Conservation (phyloP, 2,888 invertebrate species). For the Scaptomyza cyrtandrae region DNA sequence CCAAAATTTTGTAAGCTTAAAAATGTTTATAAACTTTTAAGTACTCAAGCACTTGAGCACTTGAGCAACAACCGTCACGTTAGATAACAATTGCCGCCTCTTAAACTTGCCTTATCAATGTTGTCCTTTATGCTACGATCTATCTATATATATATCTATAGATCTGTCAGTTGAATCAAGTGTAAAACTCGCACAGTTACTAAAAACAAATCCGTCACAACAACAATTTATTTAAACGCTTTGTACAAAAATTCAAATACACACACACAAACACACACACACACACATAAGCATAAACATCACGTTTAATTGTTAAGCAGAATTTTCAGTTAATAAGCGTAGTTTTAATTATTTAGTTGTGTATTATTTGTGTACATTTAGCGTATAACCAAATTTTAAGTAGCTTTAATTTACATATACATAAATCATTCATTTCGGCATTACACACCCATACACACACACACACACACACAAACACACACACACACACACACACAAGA, state of each 20-base stretch:
- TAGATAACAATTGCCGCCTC: slow-evolving; percentile 61
- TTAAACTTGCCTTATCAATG: slow-evolving; percentile 67
- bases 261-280: slow-evolving; percentile 23
- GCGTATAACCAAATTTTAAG: slow-evolving; percentile 77
- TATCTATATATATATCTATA: background rate
- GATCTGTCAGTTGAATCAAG: slow-evolving; percentile 12
- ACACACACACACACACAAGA: slow-evolving; percentile 32
- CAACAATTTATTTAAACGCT: slow-evolving; percentile 40
- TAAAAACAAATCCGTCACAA: slow-evolving; percentile 65
- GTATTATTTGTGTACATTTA: slow-evolving; percentile 75
- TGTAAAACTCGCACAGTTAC: slow-evolving; percentile 53
- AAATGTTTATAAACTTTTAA: slow-evolving; percentile 24
- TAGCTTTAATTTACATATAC: slow-evolving; percentile 62
- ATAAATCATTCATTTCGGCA: slow-evolving; percentile 51
- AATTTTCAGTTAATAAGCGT: slow-evolving; percentile 57
- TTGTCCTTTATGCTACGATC: slow-evolving; percentile 27
- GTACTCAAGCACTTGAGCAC: slow-evolving; percentile 30
- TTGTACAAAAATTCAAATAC: slow-evolving; percentile 51
- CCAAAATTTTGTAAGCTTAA: slow-evolving; percentile 53
- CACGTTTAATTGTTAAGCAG: slow-evolving; percentile 58
- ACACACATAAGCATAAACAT: slow-evolving; percentile 44
- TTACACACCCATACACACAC: slow-evolving; percentile 27
- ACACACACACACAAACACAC: slow-evolving; percentile 19
- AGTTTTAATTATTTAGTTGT: slow-evolving; percentile 68
- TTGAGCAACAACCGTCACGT: slow-evolving; percentile 60